Base-by-base conservation (phyloP, 2,113 vertebrate species). In the Helogale parvula region DNA sequence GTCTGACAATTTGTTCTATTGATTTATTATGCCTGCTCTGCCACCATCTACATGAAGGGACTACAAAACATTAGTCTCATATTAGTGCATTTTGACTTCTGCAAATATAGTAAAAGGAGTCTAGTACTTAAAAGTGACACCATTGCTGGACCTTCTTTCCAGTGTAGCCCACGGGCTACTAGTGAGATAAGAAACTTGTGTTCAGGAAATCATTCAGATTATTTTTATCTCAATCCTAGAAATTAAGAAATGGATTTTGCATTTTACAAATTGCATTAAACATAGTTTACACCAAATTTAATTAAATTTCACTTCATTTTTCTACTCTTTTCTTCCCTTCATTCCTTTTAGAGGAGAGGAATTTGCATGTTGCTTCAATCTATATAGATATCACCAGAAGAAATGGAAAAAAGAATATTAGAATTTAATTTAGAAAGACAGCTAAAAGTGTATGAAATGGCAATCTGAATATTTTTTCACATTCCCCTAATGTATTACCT, bases 1-100 rank as follows among this genome's bases (percentile, higher is more conserved):
- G 65, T 93, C 89, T 98, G 97, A 98, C 97, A 98, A 95, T 98
- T 98, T 98, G 96, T 98, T 98, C 96, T 96, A 92, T 98, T 98
- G 98, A 98, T 99, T 99, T 98, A 98, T 98, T 98, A 98, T 95
- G 96, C 92, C 81, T 90, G 25, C 77, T 97, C 93, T 97, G 94
- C 91, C 84, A 57, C 94, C 98, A 84, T 92, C 91, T 98, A 92
- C 96, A 96, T 88, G 93, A 97, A 98, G 95, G 45, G 52, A 98
- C 97, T 98, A 93, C 69, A 98, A 93, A 98, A 89, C n/a, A 93
- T 96, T 97, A 27, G 14, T 95, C 88, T 98, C 47, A 16, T 98
- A 95, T 94, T 98, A 98, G 92, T 94, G 81, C 17, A 19, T 10
- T 97, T 98, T 98, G 93, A 97, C 38, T 96, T 98, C 90, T 82